phyloP scores from a whole-genome alignment of 2,888 invertebrate species.

The Luffia ferchaultella region DNA sequence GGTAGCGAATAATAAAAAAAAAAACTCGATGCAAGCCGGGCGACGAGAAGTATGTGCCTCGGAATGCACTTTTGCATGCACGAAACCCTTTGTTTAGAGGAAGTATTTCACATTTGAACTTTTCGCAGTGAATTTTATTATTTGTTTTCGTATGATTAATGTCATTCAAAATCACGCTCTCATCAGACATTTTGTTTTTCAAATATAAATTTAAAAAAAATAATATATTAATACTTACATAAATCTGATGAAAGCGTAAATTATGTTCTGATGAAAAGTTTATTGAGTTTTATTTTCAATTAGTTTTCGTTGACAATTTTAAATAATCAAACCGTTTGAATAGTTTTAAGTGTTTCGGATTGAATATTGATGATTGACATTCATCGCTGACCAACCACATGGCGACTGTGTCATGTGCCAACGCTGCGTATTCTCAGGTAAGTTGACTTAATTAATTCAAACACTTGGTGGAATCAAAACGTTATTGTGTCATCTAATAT shows the following conservation, averaged over 20 bases:
- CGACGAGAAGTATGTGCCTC: slow-evolving; percentile 58
- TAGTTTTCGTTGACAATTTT: neutral
- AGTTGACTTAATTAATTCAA: no score
- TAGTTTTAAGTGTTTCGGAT: neutral
- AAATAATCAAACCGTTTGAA: neutral
- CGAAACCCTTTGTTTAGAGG: slow-evolving; percentile 65
- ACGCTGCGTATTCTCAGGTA: slow-evolving; percentile 36
- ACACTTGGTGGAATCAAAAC: no score
- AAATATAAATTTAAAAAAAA: neutral
- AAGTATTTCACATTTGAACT: slow-evolving; percentile 62
- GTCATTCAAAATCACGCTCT: neutral
- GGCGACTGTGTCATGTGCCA: slow-evolving; percentile 43
- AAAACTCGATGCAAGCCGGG: slow-evolving; percentile 34
- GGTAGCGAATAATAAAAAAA: neutral
- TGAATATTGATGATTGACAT: neutral
- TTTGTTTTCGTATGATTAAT: slow-evolving; percentile 52
- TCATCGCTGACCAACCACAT: slow-evolving; percentile 13
- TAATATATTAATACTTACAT: no score
- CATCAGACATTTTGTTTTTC: neutral
- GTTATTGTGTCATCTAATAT: no score
- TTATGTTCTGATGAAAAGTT: neutral
- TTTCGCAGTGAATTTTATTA: slow-evolving; percentile 54
- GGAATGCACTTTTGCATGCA: slow-evolving; percentile 63
- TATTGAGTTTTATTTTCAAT: neutral
- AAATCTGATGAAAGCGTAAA: no score